Evolutionary conservation across 2,888 invertebrate species (phyloP).

Genomic region (Diabrotica balteata): DNA sequence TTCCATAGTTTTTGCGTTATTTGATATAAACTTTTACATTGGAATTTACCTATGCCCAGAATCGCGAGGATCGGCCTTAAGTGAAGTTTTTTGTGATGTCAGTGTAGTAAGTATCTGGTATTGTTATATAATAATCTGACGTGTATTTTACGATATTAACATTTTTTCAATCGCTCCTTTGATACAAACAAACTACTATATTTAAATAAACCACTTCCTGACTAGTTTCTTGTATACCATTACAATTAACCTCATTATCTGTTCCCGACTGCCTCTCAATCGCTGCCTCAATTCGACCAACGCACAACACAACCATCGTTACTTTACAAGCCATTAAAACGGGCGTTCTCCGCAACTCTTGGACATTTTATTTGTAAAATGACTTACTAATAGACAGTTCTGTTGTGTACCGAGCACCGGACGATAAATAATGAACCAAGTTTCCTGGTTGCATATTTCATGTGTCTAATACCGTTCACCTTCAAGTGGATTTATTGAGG

Average conservation of each 20-base stretch:
- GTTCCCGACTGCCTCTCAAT: not conserved
- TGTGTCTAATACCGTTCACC: conserved; percentile 28
- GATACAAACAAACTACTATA: too few relatives aligned
- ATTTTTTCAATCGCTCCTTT: too few relatives aligned
- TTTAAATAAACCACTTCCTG: too few relatives aligned
- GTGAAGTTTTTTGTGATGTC: too few relatives aligned
- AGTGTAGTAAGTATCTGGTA: too few relatives aligned
- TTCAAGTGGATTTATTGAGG: conserved; percentile 22
- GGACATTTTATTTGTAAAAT: conserved; percentile 26
- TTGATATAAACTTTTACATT: too few relatives aligned
- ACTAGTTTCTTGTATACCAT: not conserved
- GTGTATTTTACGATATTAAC: too few relatives aligned
- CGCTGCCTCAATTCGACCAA: conserved; percentile 5
- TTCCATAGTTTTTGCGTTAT: too few relatives aligned
- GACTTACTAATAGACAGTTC: conserved; percentile 30
- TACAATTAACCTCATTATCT: not conserved
- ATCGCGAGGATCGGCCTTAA: too few relatives aligned
- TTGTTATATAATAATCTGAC: too few relatives aligned
- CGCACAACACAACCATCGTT: conserved; percentile 9
- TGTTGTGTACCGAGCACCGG: conserved; percentile 16
- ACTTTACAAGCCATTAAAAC: conserved; percentile 13
- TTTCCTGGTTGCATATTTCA: conserved; percentile 33
- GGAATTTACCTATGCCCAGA: too few relatives aligned
- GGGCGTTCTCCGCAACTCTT: conserved; percentile 1
- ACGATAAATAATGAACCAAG: conserved; percentile 30